Evolutionary conservation across 2,113 vertebrate genomes (phyloP).

Genomic region (Eleginops maclovinus): DNA sequence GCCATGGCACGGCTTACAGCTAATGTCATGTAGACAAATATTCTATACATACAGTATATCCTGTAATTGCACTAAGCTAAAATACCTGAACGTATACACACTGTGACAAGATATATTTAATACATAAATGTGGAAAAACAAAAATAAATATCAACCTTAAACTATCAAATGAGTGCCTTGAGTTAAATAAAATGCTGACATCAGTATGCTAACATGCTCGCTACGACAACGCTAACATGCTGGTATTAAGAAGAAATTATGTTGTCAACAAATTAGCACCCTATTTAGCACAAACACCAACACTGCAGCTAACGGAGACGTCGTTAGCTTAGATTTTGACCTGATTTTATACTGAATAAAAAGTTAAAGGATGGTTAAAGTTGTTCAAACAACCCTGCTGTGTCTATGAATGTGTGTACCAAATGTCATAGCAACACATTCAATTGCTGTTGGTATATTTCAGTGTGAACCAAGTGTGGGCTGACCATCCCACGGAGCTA

Average conservation of each 20-base stretch:
- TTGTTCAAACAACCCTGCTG: neutral
- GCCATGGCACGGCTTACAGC: no score
- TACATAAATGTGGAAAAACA: neutral
- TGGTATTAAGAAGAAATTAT: neutral
- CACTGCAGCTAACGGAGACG: no score
- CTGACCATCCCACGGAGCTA: neutral
- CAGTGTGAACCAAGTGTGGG: neutral
- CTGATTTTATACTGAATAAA: neutral
- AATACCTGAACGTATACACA: neutral
- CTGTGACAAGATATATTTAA: neutral
- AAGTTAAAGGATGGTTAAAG: neutral
- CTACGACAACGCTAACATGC: neutral
- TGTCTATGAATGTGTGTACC: neutral
- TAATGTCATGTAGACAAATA: neutral
- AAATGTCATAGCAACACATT: neutral
- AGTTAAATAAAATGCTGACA: neutral
- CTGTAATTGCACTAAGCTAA: no score
- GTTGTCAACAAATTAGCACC: no score
- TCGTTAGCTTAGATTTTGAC: neutral
- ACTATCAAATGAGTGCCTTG: neutral
- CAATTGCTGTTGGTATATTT: neutral
- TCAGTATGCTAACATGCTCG: neutral
- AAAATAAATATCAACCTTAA: no score
- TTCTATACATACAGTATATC: no score
- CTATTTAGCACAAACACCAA: no score